Percentiles rank a stretch among this genome's conserved stretches.
Conservation (phyloP, 2,113 vertebrate species). For the Erpornis zantholeuca region DNA sequence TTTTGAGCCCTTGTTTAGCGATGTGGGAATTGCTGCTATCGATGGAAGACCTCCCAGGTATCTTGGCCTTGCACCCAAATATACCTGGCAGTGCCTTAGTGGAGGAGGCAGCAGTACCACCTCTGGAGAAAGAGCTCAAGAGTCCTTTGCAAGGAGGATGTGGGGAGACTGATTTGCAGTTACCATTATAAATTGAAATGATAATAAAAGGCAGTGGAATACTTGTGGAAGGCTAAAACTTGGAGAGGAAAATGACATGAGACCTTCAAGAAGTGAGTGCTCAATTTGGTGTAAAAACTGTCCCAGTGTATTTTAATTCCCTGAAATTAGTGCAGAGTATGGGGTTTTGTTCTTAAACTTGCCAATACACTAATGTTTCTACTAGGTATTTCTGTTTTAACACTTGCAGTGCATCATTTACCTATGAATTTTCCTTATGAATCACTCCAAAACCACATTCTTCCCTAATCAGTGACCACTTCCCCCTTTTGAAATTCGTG, state of each 20-base stretch:
- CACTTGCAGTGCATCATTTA: background rate
- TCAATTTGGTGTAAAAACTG: background rate
- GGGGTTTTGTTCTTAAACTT: background rate
- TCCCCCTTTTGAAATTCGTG: background rate
- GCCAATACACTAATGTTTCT: background rate
- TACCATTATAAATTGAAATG: background rate
- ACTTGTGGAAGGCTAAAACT: background rate
- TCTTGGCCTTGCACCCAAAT: background rate
- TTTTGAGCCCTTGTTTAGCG: background rate
- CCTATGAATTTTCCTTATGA: background rate
- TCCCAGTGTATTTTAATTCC: background rate
- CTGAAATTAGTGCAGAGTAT: background rate
- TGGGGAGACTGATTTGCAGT: background rate
- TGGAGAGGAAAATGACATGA: background rate
- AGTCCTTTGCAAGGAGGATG: background rate
- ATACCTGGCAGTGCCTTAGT: background rate
- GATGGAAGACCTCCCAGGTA: background rate
- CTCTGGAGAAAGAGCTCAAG: background rate
- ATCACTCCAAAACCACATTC: background rate
- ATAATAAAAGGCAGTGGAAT: background rate
- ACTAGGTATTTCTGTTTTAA: background rate
- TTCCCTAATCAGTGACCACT: background rate
- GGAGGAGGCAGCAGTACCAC: background rate
- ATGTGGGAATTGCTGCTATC: background rate
- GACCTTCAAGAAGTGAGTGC: background rate